Base-by-base conservation (phyloP, 2,113 vertebrate species). In the Tursiops truncatus region DNA sequence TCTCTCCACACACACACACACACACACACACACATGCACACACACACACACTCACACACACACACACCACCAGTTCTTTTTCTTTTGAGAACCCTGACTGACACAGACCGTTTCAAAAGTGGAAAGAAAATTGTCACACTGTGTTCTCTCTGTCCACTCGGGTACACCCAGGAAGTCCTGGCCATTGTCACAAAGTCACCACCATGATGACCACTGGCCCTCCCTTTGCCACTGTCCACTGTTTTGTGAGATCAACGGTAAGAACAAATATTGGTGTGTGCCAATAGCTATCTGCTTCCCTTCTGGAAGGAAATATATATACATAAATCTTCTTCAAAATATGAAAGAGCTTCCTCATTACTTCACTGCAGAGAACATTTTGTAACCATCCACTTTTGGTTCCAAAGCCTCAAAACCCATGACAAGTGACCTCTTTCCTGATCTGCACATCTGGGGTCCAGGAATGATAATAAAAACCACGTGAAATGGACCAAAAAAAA, bases 231-330 rank as follows among this genome's bases (percentile, higher is more conserved):
- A 26, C 21, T 7, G 1, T 15, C 21, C 0, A 2, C 53, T 9
- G 47, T 9, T 58, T 8, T 36, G 77, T n/a, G 53, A 14, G 14
- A 17, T 53, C 77, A 80, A 8, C 7, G 0, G 1, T 9, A 25
- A 3, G 33, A 25, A 9, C 15, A 25, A 80, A 25, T 5, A 25
- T 3, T 0, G 12, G 33, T 21, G 1, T 25, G 12, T 7, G 8
- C 6, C 31, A 36, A 33, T 33, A 25, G 21, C 25, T n/a, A 8
- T 23, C 50, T 36, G 33, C 50, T 21, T 80, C 7, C 13, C 77
- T 80, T 80, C 50, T 25, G 77, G 6, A 11, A n/a, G 47, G 50
- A 79, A 23, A 79, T 13, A 8, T 44, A 8, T 63, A 79, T 31
- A 79, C 31, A 8, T 1, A 33, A 23, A n/a, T 79, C 31, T 4